phyloP scores from a whole-genome alignment of 1,140 invertebrate species.

The Antheraea mylitta region DNA sequence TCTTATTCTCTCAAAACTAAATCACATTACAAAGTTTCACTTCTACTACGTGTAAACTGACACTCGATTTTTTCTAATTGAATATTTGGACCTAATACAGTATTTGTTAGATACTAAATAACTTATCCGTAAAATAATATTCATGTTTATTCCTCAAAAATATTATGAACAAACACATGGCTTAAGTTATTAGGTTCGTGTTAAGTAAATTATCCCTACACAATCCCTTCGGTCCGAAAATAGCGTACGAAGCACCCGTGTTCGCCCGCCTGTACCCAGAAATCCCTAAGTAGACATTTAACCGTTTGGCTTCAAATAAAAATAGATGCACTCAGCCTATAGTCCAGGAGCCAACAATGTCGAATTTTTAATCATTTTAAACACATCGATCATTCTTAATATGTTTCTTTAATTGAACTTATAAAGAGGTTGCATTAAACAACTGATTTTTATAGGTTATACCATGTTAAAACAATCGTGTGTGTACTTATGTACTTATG shows the following conservation, averaged over 20 bases:
- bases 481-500: too few relatives aligned
- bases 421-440: too few relatives aligned
- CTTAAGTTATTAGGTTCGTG: slow-evolving; percentile 43
- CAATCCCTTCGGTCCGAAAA: slow-evolving; percentile 59
- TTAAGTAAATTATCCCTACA: slow-evolving; percentile 44
- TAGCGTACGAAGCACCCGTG: slow-evolving; percentile 37
- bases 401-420: too few relatives aligned
- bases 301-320: slow-evolving; percentile 58
- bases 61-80: too few relatives aligned
- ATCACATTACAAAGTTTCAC: too few relatives aligned
- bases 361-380: neutral
- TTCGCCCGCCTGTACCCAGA: slow-evolving; percentile 36
- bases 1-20: too few relatives aligned
- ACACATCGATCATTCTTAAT: neutral
- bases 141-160: neutral
- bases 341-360: neutral
- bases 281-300: slow-evolving; percentile 56
- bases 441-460: too few relatives aligned
- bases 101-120: too few relatives aligned
- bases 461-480: too few relatives aligned
- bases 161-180: slow-evolving; percentile 7
- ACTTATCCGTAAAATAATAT: too few relatives aligned
- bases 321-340: slow-evolving; percentile 58
- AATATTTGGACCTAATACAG: too few relatives aligned
- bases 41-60: too few relatives aligned